phyloP scores from a whole-genome alignment of 2,888 invertebrate genomes.

The Rhingia rostrata region DNA sequence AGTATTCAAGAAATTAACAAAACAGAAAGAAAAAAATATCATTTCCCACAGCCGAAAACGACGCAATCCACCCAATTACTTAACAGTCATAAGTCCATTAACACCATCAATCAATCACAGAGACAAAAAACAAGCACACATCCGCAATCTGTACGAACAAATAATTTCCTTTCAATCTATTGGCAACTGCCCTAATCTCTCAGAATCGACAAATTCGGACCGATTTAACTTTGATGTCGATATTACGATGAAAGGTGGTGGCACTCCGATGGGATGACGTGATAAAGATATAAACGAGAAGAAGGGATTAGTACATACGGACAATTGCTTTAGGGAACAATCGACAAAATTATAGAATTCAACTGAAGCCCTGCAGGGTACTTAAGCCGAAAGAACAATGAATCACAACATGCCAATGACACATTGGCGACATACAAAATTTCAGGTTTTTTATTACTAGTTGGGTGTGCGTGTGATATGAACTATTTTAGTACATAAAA shows the following conservation, averaged over 20 bases:
- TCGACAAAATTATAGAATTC: slow-evolving; percentile 35
- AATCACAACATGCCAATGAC: slow-evolving; percentile 13
- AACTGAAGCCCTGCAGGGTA: neutral
- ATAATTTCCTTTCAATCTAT: slow-evolving; percentile 23
- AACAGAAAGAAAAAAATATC: neutral
- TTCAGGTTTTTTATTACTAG: neutral
- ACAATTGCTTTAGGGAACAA: slow-evolving; percentile 20
- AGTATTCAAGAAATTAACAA: slow-evolving; percentile 9
- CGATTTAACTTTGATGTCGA: slow-evolving; percentile 27
- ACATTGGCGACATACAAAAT: slow-evolving; percentile 5
- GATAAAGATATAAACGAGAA: slow-evolving; percentile 4
- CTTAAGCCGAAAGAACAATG: slow-evolving; percentile 17
- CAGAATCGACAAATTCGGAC: slow-evolving; percentile 43
- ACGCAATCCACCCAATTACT: slow-evolving; percentile 45
- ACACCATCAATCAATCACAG: slow-evolving; percentile 54
- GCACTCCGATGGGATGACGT: neutral
- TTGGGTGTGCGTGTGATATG: slow-evolving; percentile 6
- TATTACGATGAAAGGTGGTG: neutral
- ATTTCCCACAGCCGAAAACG: neutral
- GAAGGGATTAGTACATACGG: neutral
- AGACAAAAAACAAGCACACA: slow-evolving; percentile 8
- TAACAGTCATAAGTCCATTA: slow-evolving; percentile 43
- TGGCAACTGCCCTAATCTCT: slow-evolving; percentile 40
- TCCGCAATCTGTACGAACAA: slow-evolving; percentile 1
- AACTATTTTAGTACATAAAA: slow-evolving; percentile 34